Evolutionary conservation across 2,888 invertebrate genomes (phyloP), one percentile per base, ranked within the genome.

Genomic region (Himalopsyche kuldschensis): DNA sequence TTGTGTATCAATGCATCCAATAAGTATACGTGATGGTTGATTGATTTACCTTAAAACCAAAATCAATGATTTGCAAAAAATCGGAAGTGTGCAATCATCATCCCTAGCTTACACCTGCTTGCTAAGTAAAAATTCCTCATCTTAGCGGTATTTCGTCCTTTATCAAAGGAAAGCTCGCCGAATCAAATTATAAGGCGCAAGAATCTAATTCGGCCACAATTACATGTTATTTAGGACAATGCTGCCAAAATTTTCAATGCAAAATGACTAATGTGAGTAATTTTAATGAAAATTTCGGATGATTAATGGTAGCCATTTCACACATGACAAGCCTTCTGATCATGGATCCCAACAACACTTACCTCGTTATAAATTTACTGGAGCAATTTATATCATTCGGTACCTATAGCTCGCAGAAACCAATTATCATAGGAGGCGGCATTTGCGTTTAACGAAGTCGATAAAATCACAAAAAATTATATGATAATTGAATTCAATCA

Each of bases 21-120:
- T 15, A 41, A 41, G 15, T 41, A 10, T 76, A 35, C 20, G n/a
- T 76, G 32, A 41, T 11, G 76, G 82, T 55, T 83, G 81, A 83
- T 83, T 80, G 80, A 78, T 69, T 83, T 41, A 76, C 78, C 78
- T 41, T 41, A 41, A 41, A 41, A 41, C 41, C 41, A 78, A 81
- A 83, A 77, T 83, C 63, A 48, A 80, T 76, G 81, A 83, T 83
- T 83, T 80, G 83, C 83, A 81, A 81, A 80, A 69, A 81, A 80
- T 78, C 76, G 24, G 46, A 78, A 80, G 81, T 78, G 48, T 80
- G 55, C 80, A 80, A 83, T 79, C 76, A 83, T 46, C 79, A 20
- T 30, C 20, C 30, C 48, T 41, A 69, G 69, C 10, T 27, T 24
- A 76, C 83, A 83, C 83, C 83, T 83, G 83, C 83, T 47, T 24